A percentile compares a stretch with the other conserved stretches of the same genome.
phyloP scores from a whole-genome alignment of 2,113 vertebrate species.

The Prunella himalayana region DNA sequence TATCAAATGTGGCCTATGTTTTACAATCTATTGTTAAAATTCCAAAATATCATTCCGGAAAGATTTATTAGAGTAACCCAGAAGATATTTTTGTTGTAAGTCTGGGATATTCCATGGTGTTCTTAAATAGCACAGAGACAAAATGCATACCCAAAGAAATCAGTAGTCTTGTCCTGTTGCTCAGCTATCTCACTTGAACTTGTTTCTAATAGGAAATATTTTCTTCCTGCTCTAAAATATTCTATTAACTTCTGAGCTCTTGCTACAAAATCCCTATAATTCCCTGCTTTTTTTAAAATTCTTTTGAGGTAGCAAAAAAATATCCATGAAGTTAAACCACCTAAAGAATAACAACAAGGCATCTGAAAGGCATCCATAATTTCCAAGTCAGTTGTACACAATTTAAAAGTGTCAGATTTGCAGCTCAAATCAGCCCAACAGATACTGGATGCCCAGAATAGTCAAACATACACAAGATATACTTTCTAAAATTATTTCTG shows the following conservation, averaged over 20 bases:
- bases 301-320: not conserved
- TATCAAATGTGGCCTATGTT: not conserved
- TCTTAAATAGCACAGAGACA: not conserved
- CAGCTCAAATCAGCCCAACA: not conserved
- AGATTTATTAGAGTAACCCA: not conserved
- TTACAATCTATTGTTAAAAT: not conserved
- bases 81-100: not conserved
- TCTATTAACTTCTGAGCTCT: constrained; percentile 25
- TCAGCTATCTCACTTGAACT: not conserved
- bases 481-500: not conserved
- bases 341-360: not conserved
- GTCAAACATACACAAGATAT: not conserved
- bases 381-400: not conserved
- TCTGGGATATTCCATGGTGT: not conserved
- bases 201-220: not conserved
- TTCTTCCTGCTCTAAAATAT: constrained; percentile 20
- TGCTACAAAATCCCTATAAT: constrained; percentile 25
- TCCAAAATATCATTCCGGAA: not conserved
- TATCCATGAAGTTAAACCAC: not conserved
- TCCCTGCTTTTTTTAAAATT: not conserved
- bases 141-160: not conserved
- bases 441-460: not conserved
- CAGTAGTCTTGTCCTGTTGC: not conserved
- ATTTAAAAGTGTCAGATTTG: constrained; percentile 7
- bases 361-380: constrained; percentile 11